These are phyloP conservation scores for Pelmatolapia mariae DNA, from an alignment of 2,113 vertebrate genomes.

Conservation along the genomic window DNA sequence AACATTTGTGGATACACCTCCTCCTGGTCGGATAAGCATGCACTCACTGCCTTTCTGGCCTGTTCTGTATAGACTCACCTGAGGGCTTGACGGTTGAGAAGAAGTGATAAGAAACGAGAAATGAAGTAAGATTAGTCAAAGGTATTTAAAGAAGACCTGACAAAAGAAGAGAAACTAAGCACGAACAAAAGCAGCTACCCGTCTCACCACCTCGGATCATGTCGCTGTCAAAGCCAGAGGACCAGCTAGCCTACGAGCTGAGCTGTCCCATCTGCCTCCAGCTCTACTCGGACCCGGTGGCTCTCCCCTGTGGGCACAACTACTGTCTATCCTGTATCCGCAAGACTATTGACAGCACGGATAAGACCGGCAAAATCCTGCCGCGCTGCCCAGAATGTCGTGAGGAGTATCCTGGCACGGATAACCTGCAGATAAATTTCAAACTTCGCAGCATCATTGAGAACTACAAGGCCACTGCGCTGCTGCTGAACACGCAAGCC, in stretches of 20 bases:
- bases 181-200: background rate
- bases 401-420: background rate
- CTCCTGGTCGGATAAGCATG: background rate
- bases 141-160: background rate
- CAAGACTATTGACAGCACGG: background rate
- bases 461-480: conserved; percentile 1
- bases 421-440: conserved; percentile 64
- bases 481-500: background rate
- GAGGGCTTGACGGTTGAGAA: background rate
- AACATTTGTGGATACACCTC: conserved; percentile 1
- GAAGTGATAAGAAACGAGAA: background rate
- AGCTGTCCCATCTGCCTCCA: conserved; percentile 72
- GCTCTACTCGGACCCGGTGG: conserved; percentile 55
- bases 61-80: background rate
- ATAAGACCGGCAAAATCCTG: background rate
- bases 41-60: background rate
- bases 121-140: background rate
- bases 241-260: conserved; percentile 51
- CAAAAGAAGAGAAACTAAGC: background rate
- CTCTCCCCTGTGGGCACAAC: conserved; percentile 72
- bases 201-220: background rate
- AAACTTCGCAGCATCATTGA: conserved; percentile 68
- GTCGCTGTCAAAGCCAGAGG: conserved; percentile 39
- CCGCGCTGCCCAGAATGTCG: conserved; percentile 68
- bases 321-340: conserved; percentile 64